Percentiles rank a stretch among this genome's conserved stretches.
Evolutionary conservation across 2,888 invertebrate genomes (phyloP).

Genomic region (Agrochola litura): DNA sequence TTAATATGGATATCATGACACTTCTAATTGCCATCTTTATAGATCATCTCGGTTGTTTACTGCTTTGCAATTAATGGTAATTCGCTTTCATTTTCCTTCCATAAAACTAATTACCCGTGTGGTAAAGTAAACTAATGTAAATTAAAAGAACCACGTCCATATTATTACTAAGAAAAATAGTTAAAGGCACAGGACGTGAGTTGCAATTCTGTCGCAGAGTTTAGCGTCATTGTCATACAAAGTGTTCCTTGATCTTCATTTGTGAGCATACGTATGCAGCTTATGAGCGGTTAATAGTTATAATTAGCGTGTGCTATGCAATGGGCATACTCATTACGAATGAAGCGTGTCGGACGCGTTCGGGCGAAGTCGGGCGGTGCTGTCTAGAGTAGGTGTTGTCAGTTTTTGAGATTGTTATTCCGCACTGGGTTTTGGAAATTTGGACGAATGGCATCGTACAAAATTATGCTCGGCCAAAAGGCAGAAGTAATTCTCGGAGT

Average conservation of each 20-base stretch:
- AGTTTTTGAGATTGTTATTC: no score
- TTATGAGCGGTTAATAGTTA: slow-evolving; percentile 14
- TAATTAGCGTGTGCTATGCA: slow-evolving; percentile 38
- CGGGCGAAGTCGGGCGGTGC: slow-evolving; percentile 16
- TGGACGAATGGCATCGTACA: no score
- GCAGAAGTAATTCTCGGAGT: no score
- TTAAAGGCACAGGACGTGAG: slow-evolving; percentile 23
- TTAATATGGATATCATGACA: no score
- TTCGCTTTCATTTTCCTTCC: not conserved
- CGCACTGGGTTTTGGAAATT: no score
- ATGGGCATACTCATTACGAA: slow-evolving; percentile 28
- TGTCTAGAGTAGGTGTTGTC: slow-evolving; percentile 14
- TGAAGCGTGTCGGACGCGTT: slow-evolving; percentile 34
- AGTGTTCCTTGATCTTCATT: slow-evolving; percentile 19
- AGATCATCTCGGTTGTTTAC: not conserved
- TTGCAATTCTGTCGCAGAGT: slow-evolving; percentile 21
- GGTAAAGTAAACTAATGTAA: slow-evolving; percentile 17
- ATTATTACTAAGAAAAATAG: slow-evolving; percentile 27
- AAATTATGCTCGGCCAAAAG: no score
- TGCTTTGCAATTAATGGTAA: slow-evolving; percentile 1
- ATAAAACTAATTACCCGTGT: not conserved
- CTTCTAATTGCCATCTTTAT: not conserved
- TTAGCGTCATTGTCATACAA: slow-evolving; percentile 22
- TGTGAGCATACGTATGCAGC: slow-evolving; percentile 14
- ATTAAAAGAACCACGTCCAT: slow-evolving; percentile 24